These are phyloP conservation scores for Medauroidea extradentata DNA, from an alignment of 1,140 invertebrate genomes.

Conservation along the genomic window DNA sequence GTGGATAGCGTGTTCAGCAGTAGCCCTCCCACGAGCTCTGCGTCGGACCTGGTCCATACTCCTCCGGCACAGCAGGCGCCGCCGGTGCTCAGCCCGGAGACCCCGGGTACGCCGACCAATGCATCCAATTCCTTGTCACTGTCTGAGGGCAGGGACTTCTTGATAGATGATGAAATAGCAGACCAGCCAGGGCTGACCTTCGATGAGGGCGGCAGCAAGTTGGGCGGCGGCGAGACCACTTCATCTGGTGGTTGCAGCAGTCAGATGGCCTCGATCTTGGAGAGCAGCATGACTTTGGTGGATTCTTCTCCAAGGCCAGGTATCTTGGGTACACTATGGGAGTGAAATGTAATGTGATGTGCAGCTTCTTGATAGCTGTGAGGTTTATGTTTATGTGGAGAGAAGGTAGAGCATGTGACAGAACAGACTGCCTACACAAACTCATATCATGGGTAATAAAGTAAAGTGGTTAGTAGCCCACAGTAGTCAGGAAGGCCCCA, in stretches of 20 bases:
- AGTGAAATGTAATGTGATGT: no score
- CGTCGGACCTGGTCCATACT: neutral
- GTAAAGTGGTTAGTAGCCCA: no score
- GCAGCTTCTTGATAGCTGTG: no score
- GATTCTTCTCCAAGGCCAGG: constrained; percentile 38
- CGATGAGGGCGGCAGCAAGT: constrained; percentile 40
- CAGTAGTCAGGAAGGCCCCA: no score
- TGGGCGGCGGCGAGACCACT: neutral
- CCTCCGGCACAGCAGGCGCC: neutral
- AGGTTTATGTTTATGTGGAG: no score
- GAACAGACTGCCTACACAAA: no score
- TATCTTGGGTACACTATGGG: no score
- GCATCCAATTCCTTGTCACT: constrained; percentile 69
- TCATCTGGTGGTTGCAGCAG: constrained; percentile 10
- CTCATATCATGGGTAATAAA: no score
- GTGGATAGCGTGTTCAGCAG: constrained; percentile 16
- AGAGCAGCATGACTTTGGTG: constrained; percentile 13
- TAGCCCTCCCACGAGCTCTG: constrained; percentile 5
- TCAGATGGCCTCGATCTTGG: constrained; percentile 2
- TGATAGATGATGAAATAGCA: constrained; percentile 85
- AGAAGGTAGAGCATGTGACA: no score
- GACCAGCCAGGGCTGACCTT: constrained; percentile 83
- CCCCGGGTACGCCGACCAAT: constrained; percentile 70
- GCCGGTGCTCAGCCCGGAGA: constrained; percentile 22
- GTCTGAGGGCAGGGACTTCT: constrained; percentile 63